Conservation (phyloP, 2,113 vertebrate species). For the Caracal caracal region DNA sequence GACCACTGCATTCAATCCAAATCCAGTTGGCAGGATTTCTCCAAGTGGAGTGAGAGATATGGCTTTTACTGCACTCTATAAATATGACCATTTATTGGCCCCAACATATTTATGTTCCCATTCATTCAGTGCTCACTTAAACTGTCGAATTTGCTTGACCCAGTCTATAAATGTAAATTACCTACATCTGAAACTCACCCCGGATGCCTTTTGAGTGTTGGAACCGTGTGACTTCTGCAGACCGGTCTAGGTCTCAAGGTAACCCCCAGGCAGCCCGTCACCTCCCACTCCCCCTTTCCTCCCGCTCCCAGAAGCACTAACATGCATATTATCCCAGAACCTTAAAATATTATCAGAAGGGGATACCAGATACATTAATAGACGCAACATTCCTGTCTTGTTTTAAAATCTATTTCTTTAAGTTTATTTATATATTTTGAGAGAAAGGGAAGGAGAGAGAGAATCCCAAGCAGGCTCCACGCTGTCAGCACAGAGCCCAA, state of each 20-base stretch:
- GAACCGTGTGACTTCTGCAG: not conserved
- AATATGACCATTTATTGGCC: conserved; percentile 73
- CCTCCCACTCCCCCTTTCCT: not conserved
- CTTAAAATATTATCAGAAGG: not conserved
- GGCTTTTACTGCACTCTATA: conserved; percentile 66
- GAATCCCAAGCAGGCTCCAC: no score
- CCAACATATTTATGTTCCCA: conserved; percentile 67
- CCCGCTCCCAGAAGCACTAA: not conserved
- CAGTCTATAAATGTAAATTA: conserved; percentile 74
- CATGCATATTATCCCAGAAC: not conserved
- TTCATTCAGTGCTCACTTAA: conserved; percentile 65
- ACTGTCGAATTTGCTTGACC: conserved; percentile 70
- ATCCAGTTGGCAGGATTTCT: conserved; percentile 19
- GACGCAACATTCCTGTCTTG: not conserved
- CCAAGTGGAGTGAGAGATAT: conserved; percentile 46
- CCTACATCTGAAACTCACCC: conserved; percentile 46
- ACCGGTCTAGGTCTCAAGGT: not conserved
- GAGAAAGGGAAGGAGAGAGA: no score
- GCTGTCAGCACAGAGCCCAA: no score
- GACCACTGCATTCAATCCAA: not conserved
- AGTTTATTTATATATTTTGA: no score
- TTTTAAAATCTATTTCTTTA: not conserved
- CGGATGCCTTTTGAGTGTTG: not conserved
- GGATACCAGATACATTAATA: not conserved
- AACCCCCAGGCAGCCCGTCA: not conserved